Evolutionary conservation across 2,888 invertebrate genomes (phyloP).

Genomic region (Glaucopsyche alexis): DNA sequence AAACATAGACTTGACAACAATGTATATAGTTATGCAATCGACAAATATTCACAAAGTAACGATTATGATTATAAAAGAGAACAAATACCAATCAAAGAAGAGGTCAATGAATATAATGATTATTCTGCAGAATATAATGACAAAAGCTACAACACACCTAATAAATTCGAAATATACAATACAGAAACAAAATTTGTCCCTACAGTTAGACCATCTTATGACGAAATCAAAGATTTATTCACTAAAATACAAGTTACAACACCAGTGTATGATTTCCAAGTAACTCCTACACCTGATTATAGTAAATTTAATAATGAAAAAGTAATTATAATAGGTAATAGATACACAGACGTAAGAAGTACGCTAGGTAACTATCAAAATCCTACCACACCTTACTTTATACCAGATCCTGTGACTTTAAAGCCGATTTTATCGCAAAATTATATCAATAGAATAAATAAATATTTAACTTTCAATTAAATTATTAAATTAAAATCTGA

Average conservation of each 20-base stretch:
- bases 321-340: constrained; percentile 41
- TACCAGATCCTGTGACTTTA: constrained; percentile 42
- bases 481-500: background rate
- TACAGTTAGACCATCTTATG: constrained; percentile 45
- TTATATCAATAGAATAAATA: constrained; percentile 66
- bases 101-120: constrained; percentile 60
- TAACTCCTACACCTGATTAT: constrained; percentile 45
- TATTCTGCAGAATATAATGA: constrained; percentile 49
- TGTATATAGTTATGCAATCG: constrained; percentile 15
- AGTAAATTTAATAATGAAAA: constrained; percentile 37
- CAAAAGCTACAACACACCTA: constrained; percentile 52
- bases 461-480: constrained; percentile 60
- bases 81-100: constrained; percentile 42
- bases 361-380: constrained; percentile 35
- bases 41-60: constrained; percentile 34
- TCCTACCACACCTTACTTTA: constrained; percentile 49
- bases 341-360: constrained; percentile 56
- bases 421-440: constrained; percentile 59
- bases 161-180: constrained; percentile 25
- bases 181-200: constrained; percentile 32
- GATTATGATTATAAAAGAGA: constrained; percentile 34
- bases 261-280: constrained; percentile 36
- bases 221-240: constrained; percentile 57
- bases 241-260: constrained; percentile 43
- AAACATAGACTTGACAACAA: constrained; percentile 32